phyloP scores from a whole-genome alignment of 1,140 invertebrate genomes.

The Philopotamus ludificatus region DNA sequence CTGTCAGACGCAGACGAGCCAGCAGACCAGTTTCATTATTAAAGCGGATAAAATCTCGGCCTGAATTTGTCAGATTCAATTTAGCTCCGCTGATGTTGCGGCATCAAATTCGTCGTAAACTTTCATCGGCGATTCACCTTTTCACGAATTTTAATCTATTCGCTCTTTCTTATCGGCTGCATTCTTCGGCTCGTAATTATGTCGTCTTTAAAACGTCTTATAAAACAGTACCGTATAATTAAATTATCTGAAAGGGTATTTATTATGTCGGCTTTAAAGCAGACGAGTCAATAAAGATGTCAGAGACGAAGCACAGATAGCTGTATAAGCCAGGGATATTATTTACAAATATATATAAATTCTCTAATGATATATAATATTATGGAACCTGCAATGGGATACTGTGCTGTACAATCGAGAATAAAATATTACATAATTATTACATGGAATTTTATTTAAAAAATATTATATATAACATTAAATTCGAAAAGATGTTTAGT shows the following conservation, averaged over 20 bases:
- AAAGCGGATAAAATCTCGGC: neutral
- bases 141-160: neutral
- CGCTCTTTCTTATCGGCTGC: neutral
- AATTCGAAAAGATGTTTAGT: too few species aligned
- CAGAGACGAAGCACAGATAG: too few species aligned
- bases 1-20: too few species aligned
- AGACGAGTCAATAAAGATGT: constrained; percentile 15
- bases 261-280: neutral
- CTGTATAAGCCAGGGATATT: too few species aligned
- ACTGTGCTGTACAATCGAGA: too few species aligned
- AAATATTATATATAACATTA: too few species aligned
- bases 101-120: neutral
- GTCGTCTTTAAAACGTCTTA: neutral
- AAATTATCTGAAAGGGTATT: constrained; percentile 18
- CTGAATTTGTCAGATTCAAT: neutral
- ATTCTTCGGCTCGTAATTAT: neutral
- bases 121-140: neutral
- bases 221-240: neutral
- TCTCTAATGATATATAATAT: too few species aligned
- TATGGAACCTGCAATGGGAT: too few species aligned
- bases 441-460: too few species aligned
- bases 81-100: neutral
- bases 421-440: too few species aligned
- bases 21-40: too few species aligned
- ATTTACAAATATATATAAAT: too few species aligned